Percentiles rank a stretch among this genome's conserved stretches.
Evolutionary conservation across 23 tunicate species (phyloP).

Genomic region (Aplidium turbinatum): DNA sequence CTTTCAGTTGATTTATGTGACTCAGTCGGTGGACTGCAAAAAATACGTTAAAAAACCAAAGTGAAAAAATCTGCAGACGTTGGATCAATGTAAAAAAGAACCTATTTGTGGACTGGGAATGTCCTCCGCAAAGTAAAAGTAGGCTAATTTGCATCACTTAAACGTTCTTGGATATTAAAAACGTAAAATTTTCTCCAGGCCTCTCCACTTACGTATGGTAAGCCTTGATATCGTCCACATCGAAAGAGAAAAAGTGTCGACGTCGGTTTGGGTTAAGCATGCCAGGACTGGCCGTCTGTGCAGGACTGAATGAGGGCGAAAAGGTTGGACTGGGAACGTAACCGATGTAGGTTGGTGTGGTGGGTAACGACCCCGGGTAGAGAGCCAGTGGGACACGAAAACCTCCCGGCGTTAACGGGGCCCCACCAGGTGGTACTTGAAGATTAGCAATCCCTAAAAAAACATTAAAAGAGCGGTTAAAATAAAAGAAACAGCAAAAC

Average conservation of each 20-base stretch:
- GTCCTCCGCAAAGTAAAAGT: background rate
- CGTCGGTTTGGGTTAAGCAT: slow-evolving; percentile 50
- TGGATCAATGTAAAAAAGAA: background rate
- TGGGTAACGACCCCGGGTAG: slow-evolving; percentile 95
- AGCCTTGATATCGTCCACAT: slow-evolving; percentile 92
- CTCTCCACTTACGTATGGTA: slow-evolving; percentile 78
- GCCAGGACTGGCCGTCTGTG: slow-evolving; percentile 87
- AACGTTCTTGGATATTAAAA: background rate
- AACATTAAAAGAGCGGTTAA: background rate
- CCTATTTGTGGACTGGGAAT: too few relatives aligned
- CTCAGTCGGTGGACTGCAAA: slow-evolving; percentile 12
- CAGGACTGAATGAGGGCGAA: slow-evolving; percentile 78
- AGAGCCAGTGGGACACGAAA: slow-evolving; percentile 78
- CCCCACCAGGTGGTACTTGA: slow-evolving; percentile 41
- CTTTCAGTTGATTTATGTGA: slow-evolving; percentile 2
- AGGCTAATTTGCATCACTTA: background rate
- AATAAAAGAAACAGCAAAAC: too few relatives aligned
- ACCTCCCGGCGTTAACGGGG: slow-evolving; percentile 45
- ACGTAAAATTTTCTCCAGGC: background rate
- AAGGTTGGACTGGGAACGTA: slow-evolving; percentile 88
- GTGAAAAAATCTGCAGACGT: background rate
- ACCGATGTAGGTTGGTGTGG: slow-evolving; percentile 93
- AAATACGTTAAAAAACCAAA: background rate
- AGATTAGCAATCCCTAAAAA: slow-evolving; percentile 10
- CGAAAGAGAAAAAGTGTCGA: slow-evolving; percentile 71